Percentiles rank a stretch among this genome's conserved stretches.
These are phyloP conservation scores for Sebastes matsubarae DNA, from an alignment of 2,797 vertebrate species.

Conservation along the genomic window DNA sequence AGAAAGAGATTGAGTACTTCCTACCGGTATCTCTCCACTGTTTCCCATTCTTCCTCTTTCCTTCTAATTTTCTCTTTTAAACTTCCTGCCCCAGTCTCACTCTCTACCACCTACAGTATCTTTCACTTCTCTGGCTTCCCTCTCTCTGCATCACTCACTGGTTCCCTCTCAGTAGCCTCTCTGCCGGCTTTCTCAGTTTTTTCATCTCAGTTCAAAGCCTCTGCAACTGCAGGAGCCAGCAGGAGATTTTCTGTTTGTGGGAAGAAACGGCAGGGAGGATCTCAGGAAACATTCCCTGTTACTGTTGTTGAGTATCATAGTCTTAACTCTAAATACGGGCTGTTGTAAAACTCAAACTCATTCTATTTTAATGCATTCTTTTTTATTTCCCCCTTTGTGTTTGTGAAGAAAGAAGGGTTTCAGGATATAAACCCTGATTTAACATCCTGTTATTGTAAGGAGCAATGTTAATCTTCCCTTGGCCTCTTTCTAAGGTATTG, in stretches of 20 bases:
- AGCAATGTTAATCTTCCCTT: conserved; percentile 19
- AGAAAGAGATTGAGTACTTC: neutral
- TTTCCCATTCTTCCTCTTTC: conserved; percentile 3
- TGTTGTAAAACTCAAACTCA: conserved; percentile 50
- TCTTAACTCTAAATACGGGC: conserved; percentile 62
- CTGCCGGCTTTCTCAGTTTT: conserved; percentile 59
- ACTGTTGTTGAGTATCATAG: conserved; percentile 59
- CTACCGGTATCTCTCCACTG: neutral
- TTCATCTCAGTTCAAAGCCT: conserved; percentile 79
- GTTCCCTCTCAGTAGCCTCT: conserved; percentile 63
- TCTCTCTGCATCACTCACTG: conserved; percentile 44
- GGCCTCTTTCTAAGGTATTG: conserved; percentile 20
- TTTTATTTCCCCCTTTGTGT: conserved; percentile 43
- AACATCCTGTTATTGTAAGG: conserved; percentile 22
- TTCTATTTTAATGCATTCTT: conserved; percentile 53
- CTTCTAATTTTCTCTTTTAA: conserved; percentile 47
- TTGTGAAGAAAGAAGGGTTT: conserved; percentile 26
- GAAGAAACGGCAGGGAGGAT: conserved; percentile 68
- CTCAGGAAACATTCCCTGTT: conserved; percentile 71
- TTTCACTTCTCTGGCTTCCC: conserved; percentile 41
- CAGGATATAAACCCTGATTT: conserved; percentile 37
- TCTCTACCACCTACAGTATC: conserved; percentile 59
- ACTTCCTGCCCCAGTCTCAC: conserved; percentile 44
- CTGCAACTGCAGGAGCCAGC: conserved; percentile 71
- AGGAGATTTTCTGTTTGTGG: conserved; percentile 77